Percentiles rank a stretch among this genome's conserved stretches.
These are phyloP conservation scores for Choreutis nemorana DNA, from an alignment of 2,888 invertebrate genomes.

Conservation along the genomic window DNA sequence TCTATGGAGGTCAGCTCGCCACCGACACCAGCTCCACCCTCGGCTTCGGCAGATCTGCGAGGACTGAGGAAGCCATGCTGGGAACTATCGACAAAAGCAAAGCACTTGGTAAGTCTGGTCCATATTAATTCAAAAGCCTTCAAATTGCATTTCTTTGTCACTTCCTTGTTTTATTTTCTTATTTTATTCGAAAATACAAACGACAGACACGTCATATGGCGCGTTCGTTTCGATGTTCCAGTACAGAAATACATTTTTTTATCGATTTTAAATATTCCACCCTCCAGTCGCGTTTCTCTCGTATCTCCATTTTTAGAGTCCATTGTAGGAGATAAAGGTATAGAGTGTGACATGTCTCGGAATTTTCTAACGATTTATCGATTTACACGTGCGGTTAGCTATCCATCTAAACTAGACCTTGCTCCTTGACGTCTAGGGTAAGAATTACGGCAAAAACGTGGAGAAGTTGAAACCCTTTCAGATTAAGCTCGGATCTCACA, in stretches of 20 bases:
- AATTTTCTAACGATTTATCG: no score
- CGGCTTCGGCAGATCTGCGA: constrained; percentile 39
- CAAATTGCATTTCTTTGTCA: no score
- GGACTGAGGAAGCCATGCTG: constrained; percentile 54
- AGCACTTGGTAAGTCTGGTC: constrained; percentile 49
- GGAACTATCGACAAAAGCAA: constrained; percentile 51
- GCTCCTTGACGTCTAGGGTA: constrained; percentile 13
- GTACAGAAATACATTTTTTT: no score
- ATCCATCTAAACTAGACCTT: no score
- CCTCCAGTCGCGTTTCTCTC: constrained; percentile 8
- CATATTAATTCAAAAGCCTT: no score
- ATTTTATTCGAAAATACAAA: no score
- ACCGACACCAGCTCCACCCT: constrained; percentile 40
- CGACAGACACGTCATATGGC: no score
- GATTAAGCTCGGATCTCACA: constrained; percentile 38
- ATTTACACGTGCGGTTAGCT: no score
- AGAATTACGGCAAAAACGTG: constrained; percentile 16
- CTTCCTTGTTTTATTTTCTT: no score
- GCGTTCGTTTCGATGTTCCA: no score
- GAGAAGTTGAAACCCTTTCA: constrained; percentile 50
- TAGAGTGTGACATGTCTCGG: constrained; percentile 5
- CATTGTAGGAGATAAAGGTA: constrained; percentile 12
- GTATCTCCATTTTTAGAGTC: constrained; percentile 16
- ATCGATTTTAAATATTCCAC: constrained; percentile 14
- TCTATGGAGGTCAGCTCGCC: constrained; percentile 64